Evolutionary conservation across 2,113 vertebrate genomes (phyloP), one percentile per base, ranked within the genome.

Genomic region (Chionis minor): DNA sequence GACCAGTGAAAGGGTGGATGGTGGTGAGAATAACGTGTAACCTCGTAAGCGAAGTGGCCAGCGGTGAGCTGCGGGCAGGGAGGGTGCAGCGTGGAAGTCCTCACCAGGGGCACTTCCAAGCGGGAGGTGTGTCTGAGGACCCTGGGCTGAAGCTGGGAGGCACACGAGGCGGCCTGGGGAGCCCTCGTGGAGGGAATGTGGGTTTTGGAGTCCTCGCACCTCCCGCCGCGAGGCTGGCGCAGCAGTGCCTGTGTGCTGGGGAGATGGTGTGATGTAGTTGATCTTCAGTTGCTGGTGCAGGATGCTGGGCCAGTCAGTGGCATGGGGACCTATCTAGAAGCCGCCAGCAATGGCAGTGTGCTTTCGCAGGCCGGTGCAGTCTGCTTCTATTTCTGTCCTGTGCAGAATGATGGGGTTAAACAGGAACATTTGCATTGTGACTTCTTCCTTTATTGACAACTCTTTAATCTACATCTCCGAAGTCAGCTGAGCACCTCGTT

Each of bases 181-280:
- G 28, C 35, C 3, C 4, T 4, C 0, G 0, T 14, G 7, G 17
- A 30, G 51, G 55, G 35, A 9, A 1, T 19, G 24, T 11, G 72
- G 17, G 21, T 3, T 89, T 70, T 69, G 77, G 19, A 21, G 40
- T 42, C 32, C 54, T 77, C 51, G 20, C 42, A 28, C 30, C 38
- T 38, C n/a, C 32, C 26, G 26, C 45, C 65, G 38, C 32, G 56
- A 71, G 55, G 20, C 47, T 0, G 2, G 51, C 71, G 58, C 66
- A 52, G 69, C 3, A 0, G 23, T 45, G 22, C 45, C 61, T 14
- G 2, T 40, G 54, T 32, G 65, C 14, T 70, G 79, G 35, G 40
- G 35, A 40, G 35, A 6, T 38, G 59, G 4, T 30, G 54, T 27
- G 33, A 23, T 7, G n/a, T 47, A 22, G 38, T 8, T 14, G 47